Evolutionary conservation across 1,140 invertebrate genomes (phyloP).

Genomic region (Drosophila willistoni): DNA sequence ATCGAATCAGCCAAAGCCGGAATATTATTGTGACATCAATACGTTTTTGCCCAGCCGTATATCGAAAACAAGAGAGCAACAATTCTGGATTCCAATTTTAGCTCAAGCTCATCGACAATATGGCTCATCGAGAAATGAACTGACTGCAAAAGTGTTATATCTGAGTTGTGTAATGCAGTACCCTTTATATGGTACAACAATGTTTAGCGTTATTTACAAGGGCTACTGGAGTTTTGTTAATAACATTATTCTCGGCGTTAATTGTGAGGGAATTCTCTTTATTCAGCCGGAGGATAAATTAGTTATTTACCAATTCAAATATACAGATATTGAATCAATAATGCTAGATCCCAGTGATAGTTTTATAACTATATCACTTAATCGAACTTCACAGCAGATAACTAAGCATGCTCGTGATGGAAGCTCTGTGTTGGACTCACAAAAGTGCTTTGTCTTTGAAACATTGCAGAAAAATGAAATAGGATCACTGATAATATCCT

Average conservation of each 20-base stretch:
- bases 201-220: slow-evolving; percentile 95
- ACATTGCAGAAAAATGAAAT: slow-evolving; percentile 95
- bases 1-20: slow-evolving; percentile 84
- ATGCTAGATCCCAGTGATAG: slow-evolving; percentile 95
- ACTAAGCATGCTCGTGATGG: slow-evolving; percentile 77
- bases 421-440: slow-evolving; percentile 84
- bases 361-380: slow-evolving; percentile 93
- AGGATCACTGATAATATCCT: slow-evolving; percentile 95
- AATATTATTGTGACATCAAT: slow-evolving; percentile 92
- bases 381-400: slow-evolving; percentile 81
- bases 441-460: slow-evolving; percentile 97
- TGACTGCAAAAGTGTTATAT: slow-evolving; percentile 97
- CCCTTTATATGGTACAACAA: slow-evolving; percentile 96
- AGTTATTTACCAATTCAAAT: slow-evolving; percentile 94
- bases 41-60: slow-evolving; percentile 92
- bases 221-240: slow-evolving; percentile 95
- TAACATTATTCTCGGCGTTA: slow-evolving; percentile 89
- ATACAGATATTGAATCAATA: slow-evolving; percentile 94
- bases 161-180: slow-evolving; percentile 98
- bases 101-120: slow-evolving; percentile 95
- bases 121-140: slow-evolving; percentile 93
- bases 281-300: slow-evolving; percentile 95
- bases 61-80: slow-evolving; percentile 88
- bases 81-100: slow-evolving; percentile 94
- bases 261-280: slow-evolving; percentile 94